phyloP scores from a whole-genome alignment of 2,797 vertebrate genomes.

The Sebastes hubbsi region DNA sequence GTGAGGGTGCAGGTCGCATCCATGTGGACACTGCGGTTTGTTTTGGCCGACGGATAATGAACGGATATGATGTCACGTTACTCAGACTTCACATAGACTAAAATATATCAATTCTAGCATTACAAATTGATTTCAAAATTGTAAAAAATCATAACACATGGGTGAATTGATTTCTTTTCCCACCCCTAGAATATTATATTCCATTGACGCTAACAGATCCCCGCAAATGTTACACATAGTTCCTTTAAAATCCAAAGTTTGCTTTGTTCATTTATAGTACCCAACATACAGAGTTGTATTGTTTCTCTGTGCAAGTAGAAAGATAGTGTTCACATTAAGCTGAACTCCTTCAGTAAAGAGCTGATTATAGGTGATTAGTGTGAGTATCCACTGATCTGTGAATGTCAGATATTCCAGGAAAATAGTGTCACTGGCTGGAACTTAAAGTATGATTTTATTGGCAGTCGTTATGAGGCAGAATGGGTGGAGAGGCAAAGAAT shows the following conservation, averaged over 20 bases:
- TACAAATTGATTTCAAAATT: no score
- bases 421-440: background rate
- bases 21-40: no score
- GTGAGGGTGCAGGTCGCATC: no score
- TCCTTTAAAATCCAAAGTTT: background rate
- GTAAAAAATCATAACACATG: no score
- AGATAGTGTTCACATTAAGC: background rate
- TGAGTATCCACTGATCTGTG: background rate
- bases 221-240: background rate
- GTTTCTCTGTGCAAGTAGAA: background rate
- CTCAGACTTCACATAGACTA: no score
- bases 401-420: background rate
- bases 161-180: no score
- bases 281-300: background rate
- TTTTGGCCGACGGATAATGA: no score
- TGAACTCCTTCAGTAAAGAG: background rate
- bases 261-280: background rate
- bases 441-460: slow-evolving; percentile 28
- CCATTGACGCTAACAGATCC: no score
- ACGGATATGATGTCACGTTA: no score
- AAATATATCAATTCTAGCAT: no score
- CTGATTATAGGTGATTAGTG: background rate
- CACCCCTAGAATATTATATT: no score
- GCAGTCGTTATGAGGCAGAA: background rate
- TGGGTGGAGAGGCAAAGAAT: background rate